phyloP scores from a whole-genome alignment of 2,888 invertebrate genomes.

The Stenodema calcarata region DNA sequence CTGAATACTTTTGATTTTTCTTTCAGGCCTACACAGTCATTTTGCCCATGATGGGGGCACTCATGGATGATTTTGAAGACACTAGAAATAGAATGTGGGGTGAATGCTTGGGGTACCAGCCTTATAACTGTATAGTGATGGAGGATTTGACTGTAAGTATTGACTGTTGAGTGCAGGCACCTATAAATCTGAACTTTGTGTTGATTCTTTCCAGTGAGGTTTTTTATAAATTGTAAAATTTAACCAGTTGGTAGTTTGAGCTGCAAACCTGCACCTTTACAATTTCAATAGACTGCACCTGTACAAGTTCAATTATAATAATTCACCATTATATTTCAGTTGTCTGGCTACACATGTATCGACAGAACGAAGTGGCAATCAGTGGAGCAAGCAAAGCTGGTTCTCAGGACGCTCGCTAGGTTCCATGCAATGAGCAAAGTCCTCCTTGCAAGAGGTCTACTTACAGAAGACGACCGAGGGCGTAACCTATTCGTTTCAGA shows the following conservation, averaged over 20 bases:
- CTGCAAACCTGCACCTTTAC: too few relatives aligned
- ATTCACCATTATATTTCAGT: background rate
- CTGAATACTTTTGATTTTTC: background rate
- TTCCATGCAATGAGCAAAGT: slow-evolving; percentile 6
- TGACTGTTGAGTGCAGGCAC: background rate
- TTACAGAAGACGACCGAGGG: background rate
- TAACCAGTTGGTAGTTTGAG: too few relatives aligned
- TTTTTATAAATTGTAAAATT: too few relatives aligned
- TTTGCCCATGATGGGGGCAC: background rate
- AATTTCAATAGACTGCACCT: too few relatives aligned
- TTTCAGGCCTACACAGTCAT: slow-evolving; percentile 12
- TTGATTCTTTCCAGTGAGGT: background rate
- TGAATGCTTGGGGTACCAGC: background rate
- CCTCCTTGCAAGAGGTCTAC: background rate
- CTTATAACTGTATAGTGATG: slow-evolving; percentile 10
- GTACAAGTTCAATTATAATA: too few relatives aligned
- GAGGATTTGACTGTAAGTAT: slow-evolving; percentile 11
- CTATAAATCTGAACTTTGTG: background rate
- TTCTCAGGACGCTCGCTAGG: background rate
- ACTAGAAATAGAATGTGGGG: background rate
- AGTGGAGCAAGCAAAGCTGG: background rate
- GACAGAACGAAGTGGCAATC: slow-evolving; percentile 26
- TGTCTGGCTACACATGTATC: background rate
- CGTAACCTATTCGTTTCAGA: background rate
- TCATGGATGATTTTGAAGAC: slow-evolving; percentile 22